Evolutionary conservation across 1,140 invertebrate species (phyloP).

Genomic region (Cydia strobilella): DNA sequence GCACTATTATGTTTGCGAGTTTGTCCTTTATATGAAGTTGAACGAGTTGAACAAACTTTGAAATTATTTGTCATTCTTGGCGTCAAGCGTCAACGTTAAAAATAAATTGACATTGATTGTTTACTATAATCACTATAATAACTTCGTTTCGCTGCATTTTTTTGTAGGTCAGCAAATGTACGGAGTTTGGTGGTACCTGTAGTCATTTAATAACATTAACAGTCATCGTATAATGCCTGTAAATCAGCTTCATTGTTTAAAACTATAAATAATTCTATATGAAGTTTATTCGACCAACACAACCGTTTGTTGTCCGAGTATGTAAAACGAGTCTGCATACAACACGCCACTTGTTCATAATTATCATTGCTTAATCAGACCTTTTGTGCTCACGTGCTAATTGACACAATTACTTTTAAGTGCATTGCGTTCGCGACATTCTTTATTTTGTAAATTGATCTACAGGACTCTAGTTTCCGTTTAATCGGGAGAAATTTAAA

Average conservation of each 20-base stretch:
- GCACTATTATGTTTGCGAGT: too few species aligned
- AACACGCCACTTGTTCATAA: conserved; percentile 10
- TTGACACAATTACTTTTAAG: conserved; percentile 28
- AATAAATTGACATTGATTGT: too few species aligned
- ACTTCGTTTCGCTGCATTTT: too few species aligned
- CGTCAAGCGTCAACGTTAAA: too few species aligned
- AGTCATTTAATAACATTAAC: background rate
- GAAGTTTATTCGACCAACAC: background rate
- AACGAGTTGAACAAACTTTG: too few species aligned
- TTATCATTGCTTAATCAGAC: conserved; percentile 29
- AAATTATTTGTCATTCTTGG: too few species aligned
- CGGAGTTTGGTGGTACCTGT: too few species aligned
- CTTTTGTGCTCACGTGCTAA: conserved; percentile 23
- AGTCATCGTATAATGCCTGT: background rate
- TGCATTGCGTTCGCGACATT: conserved; percentile 17
- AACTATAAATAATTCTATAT: too few species aligned
- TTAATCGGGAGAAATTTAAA: background rate
- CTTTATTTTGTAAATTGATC: background rate
- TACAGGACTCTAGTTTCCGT: background rate
- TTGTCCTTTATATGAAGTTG: too few species aligned
- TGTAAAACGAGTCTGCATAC: conserved; percentile 1
- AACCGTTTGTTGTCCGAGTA: background rate
- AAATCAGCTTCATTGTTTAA: background rate
- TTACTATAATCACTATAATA: too few species aligned
- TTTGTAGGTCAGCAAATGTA: too few species aligned